Evolutionary conservation across 2,797 vertebrate genomes (phyloP).

Genomic region (Pipistrellus nathusii): DNA sequence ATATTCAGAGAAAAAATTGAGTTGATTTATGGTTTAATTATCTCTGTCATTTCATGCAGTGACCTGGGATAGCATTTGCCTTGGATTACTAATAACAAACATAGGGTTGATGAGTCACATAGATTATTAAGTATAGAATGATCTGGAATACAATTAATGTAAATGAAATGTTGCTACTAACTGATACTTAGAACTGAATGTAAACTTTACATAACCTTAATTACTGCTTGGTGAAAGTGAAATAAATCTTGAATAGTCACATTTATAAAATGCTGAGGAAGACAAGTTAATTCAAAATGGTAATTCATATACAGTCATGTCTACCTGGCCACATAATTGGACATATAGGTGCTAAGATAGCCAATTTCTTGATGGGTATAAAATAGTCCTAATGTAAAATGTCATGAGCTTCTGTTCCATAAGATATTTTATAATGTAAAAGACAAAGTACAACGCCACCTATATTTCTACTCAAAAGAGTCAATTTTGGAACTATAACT

Average conservation of each 20-base stretch:
- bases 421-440: not conserved
- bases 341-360: not conserved
- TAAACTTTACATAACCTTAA: not conserved
- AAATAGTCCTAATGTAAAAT: not conserved
- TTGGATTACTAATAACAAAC: constrained; percentile 10
- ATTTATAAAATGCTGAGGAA: constrained; percentile 7
- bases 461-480: not conserved
- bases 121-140: constrained; percentile 19
- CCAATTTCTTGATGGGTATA: not conserved
- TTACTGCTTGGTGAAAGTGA: not conserved
- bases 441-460: not conserved
- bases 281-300: not conserved
- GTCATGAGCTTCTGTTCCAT: not conserved
- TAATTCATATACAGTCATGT: not conserved
- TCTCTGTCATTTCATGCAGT: constrained; percentile 10
- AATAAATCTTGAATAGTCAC: not conserved
- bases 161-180: constrained; percentile 17
- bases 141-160: not conserved
- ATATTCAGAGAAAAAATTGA: not conserved
- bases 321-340: not conserved
- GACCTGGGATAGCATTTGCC: not conserved
- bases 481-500: not conserved
- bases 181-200: not conserved
- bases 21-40: constrained; percentile 25
- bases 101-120: not conserved